Evolutionary conservation across 2,797 vertebrate species (phyloP).

Genomic region (Anniella stebbinsi): DNA sequence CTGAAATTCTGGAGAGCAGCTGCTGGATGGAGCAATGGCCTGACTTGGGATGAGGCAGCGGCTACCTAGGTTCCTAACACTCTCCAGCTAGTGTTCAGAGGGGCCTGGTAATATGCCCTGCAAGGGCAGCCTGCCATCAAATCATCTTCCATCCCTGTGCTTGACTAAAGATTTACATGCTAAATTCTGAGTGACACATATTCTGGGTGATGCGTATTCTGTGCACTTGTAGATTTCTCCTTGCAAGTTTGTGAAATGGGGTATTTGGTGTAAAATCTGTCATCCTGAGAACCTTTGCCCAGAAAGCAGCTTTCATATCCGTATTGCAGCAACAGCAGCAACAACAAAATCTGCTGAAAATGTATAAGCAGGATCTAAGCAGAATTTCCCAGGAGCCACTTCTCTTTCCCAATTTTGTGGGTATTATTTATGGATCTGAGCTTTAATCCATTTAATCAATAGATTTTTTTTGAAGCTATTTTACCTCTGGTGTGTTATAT

Average conservation of each 20-base stretch:
- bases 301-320: background rate
- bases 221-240: background rate
- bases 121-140: background rate
- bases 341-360: background rate
- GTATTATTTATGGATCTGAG: background rate
- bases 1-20: too few relatives aligned
- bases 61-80: background rate
- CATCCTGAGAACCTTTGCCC: background rate
- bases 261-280: background rate
- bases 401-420: background rate
- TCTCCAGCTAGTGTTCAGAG: background rate
- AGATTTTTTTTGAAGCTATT: background rate
- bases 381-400: background rate
- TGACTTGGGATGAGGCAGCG: too few relatives aligned
- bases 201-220: background rate
- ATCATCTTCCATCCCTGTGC: background rate
- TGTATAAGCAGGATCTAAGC: background rate
- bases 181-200: background rate
- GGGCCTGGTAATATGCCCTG: background rate
- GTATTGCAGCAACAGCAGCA: background rate
- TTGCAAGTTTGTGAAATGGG: background rate
- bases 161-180: background rate
- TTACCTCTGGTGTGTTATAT: background rate
- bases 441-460: constrained; percentile 11
- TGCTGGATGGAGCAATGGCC: too few relatives aligned